phyloP scores from a whole-genome alignment of 2,797 vertebrate genomes.

The Myotis planiceps region DNA sequence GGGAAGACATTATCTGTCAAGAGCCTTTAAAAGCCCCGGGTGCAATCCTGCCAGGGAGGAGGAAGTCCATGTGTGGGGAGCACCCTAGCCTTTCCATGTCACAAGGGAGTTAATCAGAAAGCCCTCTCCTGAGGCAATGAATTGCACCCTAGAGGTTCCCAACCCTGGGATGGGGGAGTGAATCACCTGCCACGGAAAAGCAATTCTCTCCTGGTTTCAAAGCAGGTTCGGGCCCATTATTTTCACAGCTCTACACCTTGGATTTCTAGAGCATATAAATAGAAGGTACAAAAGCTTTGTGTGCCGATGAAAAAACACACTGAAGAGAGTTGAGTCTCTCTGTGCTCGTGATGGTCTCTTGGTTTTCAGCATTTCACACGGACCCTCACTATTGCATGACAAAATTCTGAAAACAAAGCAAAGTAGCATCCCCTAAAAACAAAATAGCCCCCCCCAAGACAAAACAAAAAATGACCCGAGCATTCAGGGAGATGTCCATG shows the following conservation, averaged over 20 bases:
- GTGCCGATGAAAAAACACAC: not conserved
- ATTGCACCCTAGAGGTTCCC: not conserved
- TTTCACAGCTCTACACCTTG: not conserved
- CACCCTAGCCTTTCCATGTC: not conserved
- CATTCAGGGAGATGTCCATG: not conserved
- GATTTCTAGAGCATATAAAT: not conserved
- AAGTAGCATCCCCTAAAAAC: not conserved
- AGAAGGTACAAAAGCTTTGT: not conserved
- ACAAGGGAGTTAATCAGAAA: not conserved
- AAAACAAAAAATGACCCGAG: not conserved
- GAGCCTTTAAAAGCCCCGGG: not conserved
- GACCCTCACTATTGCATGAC: not conserved
- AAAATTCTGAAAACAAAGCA: not conserved
- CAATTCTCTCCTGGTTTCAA: constrained; percentile 41
- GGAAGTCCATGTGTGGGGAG: not conserved
- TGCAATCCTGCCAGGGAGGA: not conserved
- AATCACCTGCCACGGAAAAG: not conserved
- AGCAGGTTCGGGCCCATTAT: not conserved
- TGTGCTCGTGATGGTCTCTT: not conserved
- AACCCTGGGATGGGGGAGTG: not conserved
- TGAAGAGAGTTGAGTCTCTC: not conserved
- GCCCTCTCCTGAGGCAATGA: not conserved
- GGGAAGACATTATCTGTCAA: not conserved
- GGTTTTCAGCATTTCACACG: not conserved
- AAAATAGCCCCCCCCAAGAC: not conserved